These are phyloP conservation scores for Drosophila ambigua DNA, from an alignment of 1,140 invertebrate genomes.

Conservation along the genomic window DNA sequence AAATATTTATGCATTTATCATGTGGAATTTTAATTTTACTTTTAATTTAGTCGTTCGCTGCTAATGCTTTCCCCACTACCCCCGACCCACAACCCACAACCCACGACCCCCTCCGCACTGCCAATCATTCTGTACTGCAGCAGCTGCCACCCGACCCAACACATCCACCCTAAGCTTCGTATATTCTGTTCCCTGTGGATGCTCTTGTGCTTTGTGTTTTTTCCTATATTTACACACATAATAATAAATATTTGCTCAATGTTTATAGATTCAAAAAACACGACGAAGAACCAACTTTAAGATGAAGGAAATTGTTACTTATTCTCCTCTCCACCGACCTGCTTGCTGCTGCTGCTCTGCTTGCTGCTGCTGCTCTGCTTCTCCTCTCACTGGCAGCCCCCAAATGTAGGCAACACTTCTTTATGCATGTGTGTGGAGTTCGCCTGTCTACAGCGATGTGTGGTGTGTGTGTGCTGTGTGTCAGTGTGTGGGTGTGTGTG, in stretches of 20 bases:
- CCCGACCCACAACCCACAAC: no score
- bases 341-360: no score
- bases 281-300: conserved; percentile 16
- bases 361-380: no score
- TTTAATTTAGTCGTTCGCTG: conserved; percentile 28
- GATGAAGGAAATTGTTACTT: conserved; percentile 9
- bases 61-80: no score
- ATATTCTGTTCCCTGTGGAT: no score
- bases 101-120: no score
- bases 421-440: neutral
- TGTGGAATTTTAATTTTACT: conserved; percentile 48
- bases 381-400: neutral
- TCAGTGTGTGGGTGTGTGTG: conserved; percentile 2
- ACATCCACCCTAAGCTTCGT: no score
- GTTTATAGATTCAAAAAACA: conserved; percentile 25
- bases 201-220: conserved; percentile 3
- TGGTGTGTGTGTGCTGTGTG: neutral
- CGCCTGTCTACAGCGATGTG: neutral
- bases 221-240: conserved; percentile 64
- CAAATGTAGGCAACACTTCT: conserved; percentile 14
- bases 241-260: conserved; percentile 61
- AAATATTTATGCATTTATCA: conserved; percentile 71
- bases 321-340: no score
- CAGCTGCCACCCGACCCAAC: neutral
- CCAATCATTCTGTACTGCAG: neutral